These are phyloP conservation scores for Pycnonotus jocosus DNA, from an alignment of 2,113 vertebrate species.

Conservation along the genomic window DNA sequence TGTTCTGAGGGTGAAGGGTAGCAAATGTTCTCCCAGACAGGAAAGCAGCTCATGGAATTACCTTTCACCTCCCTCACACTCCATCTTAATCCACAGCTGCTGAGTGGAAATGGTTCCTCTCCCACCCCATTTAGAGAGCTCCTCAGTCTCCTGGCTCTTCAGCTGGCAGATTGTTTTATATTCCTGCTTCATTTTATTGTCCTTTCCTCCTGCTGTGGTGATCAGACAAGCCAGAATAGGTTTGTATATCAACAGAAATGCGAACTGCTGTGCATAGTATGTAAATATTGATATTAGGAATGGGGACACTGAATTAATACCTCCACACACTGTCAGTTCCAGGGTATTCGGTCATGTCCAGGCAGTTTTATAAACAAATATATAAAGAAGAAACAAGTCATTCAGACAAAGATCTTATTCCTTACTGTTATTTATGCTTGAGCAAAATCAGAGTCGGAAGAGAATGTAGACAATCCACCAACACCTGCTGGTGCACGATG, in stretches of 20 bases:
- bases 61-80: not conserved
- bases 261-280: not conserved
- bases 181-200: not conserved
- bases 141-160: not conserved
- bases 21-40: not conserved
- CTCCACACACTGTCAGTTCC: not conserved
- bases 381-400: not conserved
- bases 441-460: not conserved
- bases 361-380: constrained; percentile 11
- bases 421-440: not conserved
- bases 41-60: not conserved
- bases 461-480: not conserved
- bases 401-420: not conserved
- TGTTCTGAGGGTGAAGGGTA: not conserved
- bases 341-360: not conserved
- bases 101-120: not conserved
- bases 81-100: not conserved
- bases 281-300: constrained; percentile 33
- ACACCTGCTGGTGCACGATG: not conserved
- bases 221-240: not conserved
- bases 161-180: not conserved
- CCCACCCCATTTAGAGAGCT: not conserved
- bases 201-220: constrained; percentile 5
- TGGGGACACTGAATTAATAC: not conserved
- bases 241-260: not conserved